A percentile compares a stretch with the other conserved stretches of the same genome.
These are phyloP conservation scores for Chrysomela aeneicollis DNA, from an alignment of 2,888 invertebrate species.

Conservation along the genomic window DNA sequence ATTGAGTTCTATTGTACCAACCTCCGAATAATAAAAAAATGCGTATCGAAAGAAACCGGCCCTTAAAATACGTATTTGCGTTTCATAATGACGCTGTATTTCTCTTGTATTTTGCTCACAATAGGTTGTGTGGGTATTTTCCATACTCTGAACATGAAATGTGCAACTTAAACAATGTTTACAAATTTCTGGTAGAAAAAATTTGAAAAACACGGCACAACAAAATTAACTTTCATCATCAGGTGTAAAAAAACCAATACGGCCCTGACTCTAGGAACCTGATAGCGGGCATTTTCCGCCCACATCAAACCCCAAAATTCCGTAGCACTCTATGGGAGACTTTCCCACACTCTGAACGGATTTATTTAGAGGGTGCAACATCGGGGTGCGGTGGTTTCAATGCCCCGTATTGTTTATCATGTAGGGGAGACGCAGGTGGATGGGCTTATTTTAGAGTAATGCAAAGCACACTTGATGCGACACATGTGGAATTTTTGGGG, in stretches of 20 bases:
- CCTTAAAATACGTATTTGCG: too few species aligned
- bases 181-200: too few species aligned
- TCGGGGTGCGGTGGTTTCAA: slow-evolving; percentile 34
- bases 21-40: too few species aligned
- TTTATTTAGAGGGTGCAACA: slow-evolving; percentile 27
- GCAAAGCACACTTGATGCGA: slow-evolving; percentile 35
- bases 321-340: slow-evolving; percentile 36
- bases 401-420: slow-evolving; percentile 34
- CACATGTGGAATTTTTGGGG: slow-evolving; percentile 33
- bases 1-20: too few species aligned
- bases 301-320: slow-evolving; percentile 30
- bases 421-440: slow-evolving; percentile 35
- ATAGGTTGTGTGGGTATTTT: too few species aligned
- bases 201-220: too few species aligned
- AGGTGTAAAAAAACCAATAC: slow-evolving; percentile 15
- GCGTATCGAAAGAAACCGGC: too few species aligned
- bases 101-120: too few species aligned
- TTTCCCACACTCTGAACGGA: slow-evolving; percentile 39
- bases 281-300: slow-evolving; percentile 21
- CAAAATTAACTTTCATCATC: neutral
- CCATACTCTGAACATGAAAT: too few species aligned
- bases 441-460: slow-evolving; percentile 31
- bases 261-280: slow-evolving; percentile 27
- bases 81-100: too few species aligned
- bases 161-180: too few species aligned